Base-by-base conservation (phyloP, 2,797 vertebrate species). In the Pseudochaenichthys georgianus region DNA sequence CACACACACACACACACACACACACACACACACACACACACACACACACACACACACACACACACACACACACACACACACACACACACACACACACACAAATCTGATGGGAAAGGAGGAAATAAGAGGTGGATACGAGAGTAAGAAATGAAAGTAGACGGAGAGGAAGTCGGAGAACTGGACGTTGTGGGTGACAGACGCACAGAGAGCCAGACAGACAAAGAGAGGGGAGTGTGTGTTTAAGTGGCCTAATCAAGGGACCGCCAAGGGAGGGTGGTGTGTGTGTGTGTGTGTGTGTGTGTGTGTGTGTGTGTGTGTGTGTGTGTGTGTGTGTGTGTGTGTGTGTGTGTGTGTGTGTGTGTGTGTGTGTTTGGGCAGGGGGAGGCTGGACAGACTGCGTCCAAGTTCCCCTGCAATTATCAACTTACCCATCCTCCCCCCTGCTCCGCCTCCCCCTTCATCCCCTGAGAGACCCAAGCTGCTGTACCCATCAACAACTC, bases 391-490 rank as follows among this genome's bases (percentile, higher is more conserved):
- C 87, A 93, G 88, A 87, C 89, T 92, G 92, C 87, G 89, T 93
- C 87, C 88, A 92, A 90, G 88, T 90, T 89, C 88, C 90, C 91
- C 90, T 88, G 87, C 91, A 93, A 93, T 92, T 93, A 93, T 93
- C 93, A 91, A 91, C 88, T 93, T 91, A 88, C 88, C 84, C 89
- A 52, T 74, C 75, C 80, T 38, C 75, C 77, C 28, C 48, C 34
- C 51, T 13, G 63, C 19, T 50, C 75, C 75, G 41, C 80, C 38
- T 38, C 73, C 82, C 75, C 73, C 73, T 67, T 76, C 86, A 77
- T 93, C 91, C 90, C 92, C 91, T 85, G 90, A 89, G 92, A 93
- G 89, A 91, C 68, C 86, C 92, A 92, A 92, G 92, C 92, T 93
- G 92, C 91, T 90, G 91, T 82, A 89, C 82, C 90, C 91, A 91